phyloP scores from a whole-genome alignment of 2,888 invertebrate species.

The Polylopha cassiicola region DNA sequence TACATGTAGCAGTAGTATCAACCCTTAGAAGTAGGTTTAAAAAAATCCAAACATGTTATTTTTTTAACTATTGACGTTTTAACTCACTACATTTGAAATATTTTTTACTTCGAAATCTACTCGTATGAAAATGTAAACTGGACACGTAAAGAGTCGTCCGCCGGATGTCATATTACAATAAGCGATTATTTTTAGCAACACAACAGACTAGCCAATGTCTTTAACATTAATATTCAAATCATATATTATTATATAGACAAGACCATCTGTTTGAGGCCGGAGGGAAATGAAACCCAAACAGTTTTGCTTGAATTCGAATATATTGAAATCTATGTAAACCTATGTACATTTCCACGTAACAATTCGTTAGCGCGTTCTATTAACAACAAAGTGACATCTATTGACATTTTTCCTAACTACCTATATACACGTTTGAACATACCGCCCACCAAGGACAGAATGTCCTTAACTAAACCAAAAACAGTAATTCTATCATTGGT shows the following conservation, averaged over 20 bases:
- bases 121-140: constrained; percentile 61
- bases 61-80: not conserved
- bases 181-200: constrained; percentile 56
- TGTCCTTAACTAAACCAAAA: too few species aligned
- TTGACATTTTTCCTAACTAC: too few species aligned
- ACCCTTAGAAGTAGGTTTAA: not conserved
- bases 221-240: constrained; percentile 51
- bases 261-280: not conserved
- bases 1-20: constrained; percentile 6
- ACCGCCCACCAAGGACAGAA: too few species aligned
- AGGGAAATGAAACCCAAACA: not conserved
- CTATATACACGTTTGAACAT: too few species aligned
- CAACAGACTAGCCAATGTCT: constrained; percentile 29
- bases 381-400: too few species aligned
- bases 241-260: constrained; percentile 19
- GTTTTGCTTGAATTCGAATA: too few species aligned
- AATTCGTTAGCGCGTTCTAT: too few species aligned
- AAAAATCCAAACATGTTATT: not conserved
- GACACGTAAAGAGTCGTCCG: constrained; percentile 57
- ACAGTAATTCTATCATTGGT: too few species aligned
- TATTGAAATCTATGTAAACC: too few species aligned
- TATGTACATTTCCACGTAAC: too few species aligned
- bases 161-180: constrained; percentile 58
- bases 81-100: too few species aligned
- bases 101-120: too few species aligned